These are phyloP conservation scores for Dendrocincla fuliginosa DNA, from an alignment of 2,797 vertebrate genomes.

Conservation along the genomic window DNA sequence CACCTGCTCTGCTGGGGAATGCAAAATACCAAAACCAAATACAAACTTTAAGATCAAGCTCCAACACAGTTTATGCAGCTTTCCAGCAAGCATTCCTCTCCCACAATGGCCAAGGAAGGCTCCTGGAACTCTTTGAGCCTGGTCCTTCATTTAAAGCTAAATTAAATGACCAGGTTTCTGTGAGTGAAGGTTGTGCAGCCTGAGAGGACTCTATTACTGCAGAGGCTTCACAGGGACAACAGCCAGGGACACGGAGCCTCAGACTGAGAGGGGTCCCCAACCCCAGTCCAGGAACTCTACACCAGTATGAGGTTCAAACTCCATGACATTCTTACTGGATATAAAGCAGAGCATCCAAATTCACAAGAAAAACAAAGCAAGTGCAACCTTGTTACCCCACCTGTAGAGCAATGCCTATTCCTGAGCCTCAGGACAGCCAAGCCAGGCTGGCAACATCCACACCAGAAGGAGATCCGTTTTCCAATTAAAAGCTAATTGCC, in stretches of 20 bases:
- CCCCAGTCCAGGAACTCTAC: neutral
- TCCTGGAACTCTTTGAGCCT: neutral
- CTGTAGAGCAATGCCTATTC: neutral
- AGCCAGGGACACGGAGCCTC: neutral
- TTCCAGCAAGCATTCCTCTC: neutral
- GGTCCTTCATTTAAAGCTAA: neutral
- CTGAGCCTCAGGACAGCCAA: neutral
- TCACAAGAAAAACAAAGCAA: neutral
- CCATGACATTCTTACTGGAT: neutral
- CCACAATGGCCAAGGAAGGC: fast-evolving
- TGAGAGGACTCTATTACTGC: neutral
- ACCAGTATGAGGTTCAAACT: neutral
- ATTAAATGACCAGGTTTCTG: neutral
- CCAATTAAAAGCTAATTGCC: conserved; percentile 26
- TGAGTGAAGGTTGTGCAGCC: neutral
- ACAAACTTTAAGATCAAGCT: neutral
- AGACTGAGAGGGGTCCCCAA: neutral
- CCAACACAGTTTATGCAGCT: neutral
- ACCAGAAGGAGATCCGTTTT: neutral
- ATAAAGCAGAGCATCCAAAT: neutral
- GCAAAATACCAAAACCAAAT: neutral
- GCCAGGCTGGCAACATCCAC: neutral
- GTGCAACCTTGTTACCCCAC: neutral
- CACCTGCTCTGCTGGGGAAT: neutral
- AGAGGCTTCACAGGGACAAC: neutral